phyloP scores from a whole-genome alignment of 2,113 vertebrate species.

The Neotragus pygmaeus region DNA sequence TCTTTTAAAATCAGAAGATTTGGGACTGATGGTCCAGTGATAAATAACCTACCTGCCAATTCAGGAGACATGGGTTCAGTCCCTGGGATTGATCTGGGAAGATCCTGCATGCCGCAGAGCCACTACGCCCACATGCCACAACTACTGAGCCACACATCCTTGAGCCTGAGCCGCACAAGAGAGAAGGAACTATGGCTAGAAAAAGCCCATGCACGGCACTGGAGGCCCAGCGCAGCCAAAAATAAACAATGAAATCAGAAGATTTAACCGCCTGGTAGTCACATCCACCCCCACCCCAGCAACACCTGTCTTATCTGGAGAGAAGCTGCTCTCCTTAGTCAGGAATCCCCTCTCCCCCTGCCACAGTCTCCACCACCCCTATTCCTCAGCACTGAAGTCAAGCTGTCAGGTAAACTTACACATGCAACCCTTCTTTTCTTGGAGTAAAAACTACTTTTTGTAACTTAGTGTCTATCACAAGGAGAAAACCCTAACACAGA shows the following conservation, averaged over 20 bases:
- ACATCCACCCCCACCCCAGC: fast-evolving
- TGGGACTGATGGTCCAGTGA: not conserved
- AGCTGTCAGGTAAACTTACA: fast-evolving
- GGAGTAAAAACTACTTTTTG: not conserved
- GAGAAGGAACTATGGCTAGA: not conserved
- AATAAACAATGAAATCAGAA: not conserved
- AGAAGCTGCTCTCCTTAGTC: not conserved
- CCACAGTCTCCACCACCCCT: not conserved
- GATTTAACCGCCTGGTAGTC: not conserved
- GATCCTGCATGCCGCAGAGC: not conserved
- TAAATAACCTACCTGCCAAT: not conserved
- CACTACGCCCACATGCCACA: fast-evolving
- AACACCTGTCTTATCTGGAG: fast-evolving
- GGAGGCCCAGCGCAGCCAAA: not conserved
- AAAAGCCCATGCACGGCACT: not conserved
- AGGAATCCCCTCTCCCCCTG: too few relatives aligned
- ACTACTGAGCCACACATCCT: not conserved
- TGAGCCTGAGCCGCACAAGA: not conserved
- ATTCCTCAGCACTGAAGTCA: not conserved
- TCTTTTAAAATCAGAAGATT: not conserved
- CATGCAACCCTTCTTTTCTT: not conserved
- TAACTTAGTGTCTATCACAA: not conserved
- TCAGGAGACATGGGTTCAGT: not conserved
- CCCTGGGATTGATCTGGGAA: not conserved
- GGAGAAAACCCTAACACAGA: not conserved